Evolutionary conservation across 2,888 invertebrate species (phyloP).

Genomic region (Linnaemya vulpina): DNA sequence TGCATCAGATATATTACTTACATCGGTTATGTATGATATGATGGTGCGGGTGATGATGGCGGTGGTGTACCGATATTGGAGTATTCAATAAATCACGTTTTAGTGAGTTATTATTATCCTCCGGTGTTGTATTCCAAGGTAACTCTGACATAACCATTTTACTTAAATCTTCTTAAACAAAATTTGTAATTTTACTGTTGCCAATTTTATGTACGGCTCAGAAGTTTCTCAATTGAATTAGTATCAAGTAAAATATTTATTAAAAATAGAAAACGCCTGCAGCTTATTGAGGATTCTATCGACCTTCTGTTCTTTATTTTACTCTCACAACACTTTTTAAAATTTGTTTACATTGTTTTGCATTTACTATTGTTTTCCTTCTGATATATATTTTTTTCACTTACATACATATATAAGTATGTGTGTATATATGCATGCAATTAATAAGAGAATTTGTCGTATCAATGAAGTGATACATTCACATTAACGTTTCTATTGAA

Average conservation of each 20-base stretch:
- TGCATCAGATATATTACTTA: conserved; percentile 76
- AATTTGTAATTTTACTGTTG: conserved; percentile 34
- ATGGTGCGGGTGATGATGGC: conserved; percentile 47
- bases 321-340: background rate
- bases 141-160: conserved; percentile 84
- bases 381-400: background rate
- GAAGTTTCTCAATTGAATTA: conserved; percentile 26
- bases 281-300: background rate
- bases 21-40: conserved; percentile 81
- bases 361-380: background rate
- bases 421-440: conserved; percentile 23
- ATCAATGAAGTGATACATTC: conserved; percentile 67
- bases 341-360: background rate
- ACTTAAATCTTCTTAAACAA: conserved; percentile 68
- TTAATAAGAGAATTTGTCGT: background rate
- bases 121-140: conserved; percentile 82
- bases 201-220: background rate
- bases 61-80: conserved; percentile 77
- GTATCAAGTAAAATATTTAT: background rate
- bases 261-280: background rate
- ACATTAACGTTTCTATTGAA: conserved; percentile 82
- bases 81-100: conserved; percentile 82
- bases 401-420: background rate
- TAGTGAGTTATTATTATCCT: conserved; percentile 83
- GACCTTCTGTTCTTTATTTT: background rate